Base-by-base conservation (phyloP, 64 coral and sea anemone species). In the Acropora yongei region DNA sequence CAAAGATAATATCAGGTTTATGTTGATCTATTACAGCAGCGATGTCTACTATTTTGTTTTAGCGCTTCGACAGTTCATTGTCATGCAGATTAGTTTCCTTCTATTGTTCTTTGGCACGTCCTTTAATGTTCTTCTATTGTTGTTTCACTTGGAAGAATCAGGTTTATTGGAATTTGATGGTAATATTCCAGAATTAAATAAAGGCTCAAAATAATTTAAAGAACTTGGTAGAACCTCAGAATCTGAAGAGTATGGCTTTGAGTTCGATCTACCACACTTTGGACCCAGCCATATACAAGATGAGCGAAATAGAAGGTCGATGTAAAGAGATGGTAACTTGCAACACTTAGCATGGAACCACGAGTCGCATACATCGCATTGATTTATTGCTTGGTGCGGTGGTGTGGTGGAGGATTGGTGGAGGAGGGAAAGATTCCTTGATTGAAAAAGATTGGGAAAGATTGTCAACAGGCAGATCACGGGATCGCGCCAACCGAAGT, bases 201-300 rank as follows among this genome's bases (percentile, higher is more conserved):
- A 77, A 45, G 74, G 40, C 74, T 77, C 74, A 77, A 77, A 77
- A 77, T 44, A 77, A 77, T 77, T 77, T 77, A 77, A 77, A 77
- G 74, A 77, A 77, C 74, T 77, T 77, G 74, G 74, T 77, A 77
- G 45, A 77, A 77, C 74, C 74, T 44, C 74, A 41, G 74, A 77
- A 77, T 77, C 41, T 77, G 74, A 77, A 77, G 74, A 77, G 74
- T 77, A 77, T 77, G 74, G 74, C 74, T 77, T 44, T 77, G 74
- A 77, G 20, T 77, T 77, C 41, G 4, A 14, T 44, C 74, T 77
- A 77, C 74, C 74, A 77, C 74, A 77, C 40, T 44, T 45, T 77
- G 74, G 40, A 77, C 74, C 43, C 74, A 77, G 14, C 74, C 74
- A 77, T 77, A 2, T 45, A 77, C 74, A 77, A 77, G 45, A 77